A percentile compares a stretch with the other conserved stretches of the same genome.
These are phyloP conservation scores for Urosaurus nigricauda DNA, from an alignment of 2,797 vertebrate species.

Conservation along the genomic window DNA sequence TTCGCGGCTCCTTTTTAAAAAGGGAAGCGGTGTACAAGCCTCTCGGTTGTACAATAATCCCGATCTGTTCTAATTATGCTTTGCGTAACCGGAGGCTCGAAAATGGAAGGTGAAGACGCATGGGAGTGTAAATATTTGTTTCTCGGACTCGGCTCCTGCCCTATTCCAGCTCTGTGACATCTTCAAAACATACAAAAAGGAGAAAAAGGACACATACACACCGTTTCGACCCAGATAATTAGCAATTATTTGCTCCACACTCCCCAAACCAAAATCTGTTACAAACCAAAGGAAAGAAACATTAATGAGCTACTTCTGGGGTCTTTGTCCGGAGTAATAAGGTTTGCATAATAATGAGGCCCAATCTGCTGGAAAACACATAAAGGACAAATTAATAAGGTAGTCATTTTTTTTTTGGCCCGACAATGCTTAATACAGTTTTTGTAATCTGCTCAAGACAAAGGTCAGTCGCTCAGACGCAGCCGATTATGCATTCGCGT, in stretches of 20 bases:
- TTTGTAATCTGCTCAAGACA: conserved; percentile 83
- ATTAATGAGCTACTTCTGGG: conserved; percentile 77
- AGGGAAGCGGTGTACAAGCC: conserved; percentile 6
- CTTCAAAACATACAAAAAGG: conserved; percentile 33
- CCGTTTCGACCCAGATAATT: conserved; percentile 71
- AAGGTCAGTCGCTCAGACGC: conserved; percentile 78
- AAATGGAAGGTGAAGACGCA: conserved; percentile 64
- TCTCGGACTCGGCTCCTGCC: conserved; percentile 44
- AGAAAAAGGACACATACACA: conserved; percentile 56
- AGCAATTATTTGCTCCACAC: conserved; percentile 76
- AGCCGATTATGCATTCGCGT: conserved; percentile 80
- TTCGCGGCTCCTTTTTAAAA: conserved; percentile 56
- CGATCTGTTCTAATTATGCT: conserved; percentile 61
- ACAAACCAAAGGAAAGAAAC: conserved; percentile 71
- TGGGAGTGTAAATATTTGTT: conserved; percentile 33
- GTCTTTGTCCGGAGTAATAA: conserved; percentile 68
- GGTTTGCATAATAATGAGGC: conserved; percentile 82
- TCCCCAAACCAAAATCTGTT: conserved; percentile 74
- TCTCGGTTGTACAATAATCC: conserved; percentile 59
- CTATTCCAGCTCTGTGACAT: conserved; percentile 55
- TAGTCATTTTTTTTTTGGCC: conserved; percentile 70
- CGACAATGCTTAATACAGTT: conserved; percentile 82
- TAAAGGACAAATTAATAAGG: conserved; percentile 81
- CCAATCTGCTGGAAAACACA: conserved; percentile 81
- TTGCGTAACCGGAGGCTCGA: conserved; percentile 30